phyloP scores from a whole-genome alignment of 2,113 vertebrate genomes.

The Strix uralensis region DNA sequence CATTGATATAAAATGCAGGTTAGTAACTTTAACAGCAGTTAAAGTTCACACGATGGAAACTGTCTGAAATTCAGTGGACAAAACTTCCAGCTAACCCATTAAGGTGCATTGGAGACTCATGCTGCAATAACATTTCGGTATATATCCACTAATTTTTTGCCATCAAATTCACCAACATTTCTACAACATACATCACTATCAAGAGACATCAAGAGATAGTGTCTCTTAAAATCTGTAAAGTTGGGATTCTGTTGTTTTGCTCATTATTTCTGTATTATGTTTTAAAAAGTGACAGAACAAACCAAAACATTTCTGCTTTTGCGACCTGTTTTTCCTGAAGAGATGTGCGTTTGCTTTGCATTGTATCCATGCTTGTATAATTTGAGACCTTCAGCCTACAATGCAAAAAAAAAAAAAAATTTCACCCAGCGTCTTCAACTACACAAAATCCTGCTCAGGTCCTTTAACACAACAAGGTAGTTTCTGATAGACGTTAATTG shows the following conservation, averaged over 20 bases:
- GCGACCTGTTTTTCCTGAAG: not conserved
- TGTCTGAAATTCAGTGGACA: not conserved
- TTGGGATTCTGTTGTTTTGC: not conserved
- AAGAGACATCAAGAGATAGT: not conserved
- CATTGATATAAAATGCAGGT: not conserved
- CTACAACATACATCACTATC: not conserved
- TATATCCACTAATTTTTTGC: not conserved
- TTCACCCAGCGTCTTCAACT: not conserved
- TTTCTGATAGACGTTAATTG: not conserved
- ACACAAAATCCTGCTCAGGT: not conserved
- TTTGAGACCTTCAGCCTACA: not conserved
- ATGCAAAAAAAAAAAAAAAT: not conserved
- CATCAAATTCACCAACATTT: not conserved
- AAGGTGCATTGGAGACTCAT: not conserved
- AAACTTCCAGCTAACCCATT: not conserved
- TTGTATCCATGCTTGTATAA: not conserved
- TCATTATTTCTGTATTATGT: not conserved
- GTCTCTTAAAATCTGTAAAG: not conserved
- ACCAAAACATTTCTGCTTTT: not conserved
- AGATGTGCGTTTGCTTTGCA: not conserved
- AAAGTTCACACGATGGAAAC: not conserved
- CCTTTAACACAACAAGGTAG: not conserved
- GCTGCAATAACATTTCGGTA: not conserved
- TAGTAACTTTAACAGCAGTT: not conserved
- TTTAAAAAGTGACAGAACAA: not conserved